A percentile compares a stretch with the other conserved stretches of the same genome.
Evolutionary conservation across 2,888 invertebrate genomes (phyloP).

Genomic region (Cantharis flavilabris): DNA sequence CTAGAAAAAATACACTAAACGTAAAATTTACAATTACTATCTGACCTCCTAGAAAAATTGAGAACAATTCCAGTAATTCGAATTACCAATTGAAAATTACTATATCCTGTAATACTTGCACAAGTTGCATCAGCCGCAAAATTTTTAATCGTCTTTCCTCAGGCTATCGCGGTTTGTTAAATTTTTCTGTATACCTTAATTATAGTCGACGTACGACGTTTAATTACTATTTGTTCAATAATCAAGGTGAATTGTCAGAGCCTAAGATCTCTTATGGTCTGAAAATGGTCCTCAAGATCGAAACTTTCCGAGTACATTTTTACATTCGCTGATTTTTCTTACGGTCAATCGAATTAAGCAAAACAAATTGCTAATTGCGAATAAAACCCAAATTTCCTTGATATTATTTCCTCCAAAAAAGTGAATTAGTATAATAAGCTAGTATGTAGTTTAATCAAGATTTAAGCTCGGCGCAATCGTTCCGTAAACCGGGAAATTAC

Average conservation of each 20-base stretch:
- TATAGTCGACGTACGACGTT: background rate
- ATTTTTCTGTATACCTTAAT: background rate
- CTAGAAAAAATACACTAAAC: slow-evolving; percentile 12
- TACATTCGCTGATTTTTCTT: background rate
- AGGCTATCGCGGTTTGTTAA: slow-evolving; percentile 6
- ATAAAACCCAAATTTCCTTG: too few species aligned
- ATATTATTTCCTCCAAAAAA: too few species aligned
- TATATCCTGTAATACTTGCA: slow-evolving; percentile 30
- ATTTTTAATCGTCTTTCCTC: slow-evolving; percentile 13
- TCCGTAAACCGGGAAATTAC: too few species aligned
- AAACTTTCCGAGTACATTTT: background rate
- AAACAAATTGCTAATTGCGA: background rate
- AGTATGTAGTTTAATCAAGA: too few species aligned
- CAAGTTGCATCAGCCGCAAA: slow-evolving; percentile 35
- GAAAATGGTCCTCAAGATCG: background rate
- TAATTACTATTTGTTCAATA: background rate
- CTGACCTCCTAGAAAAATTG: slow-evolving; percentile 34
- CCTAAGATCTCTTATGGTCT: background rate
- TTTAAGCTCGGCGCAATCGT: too few species aligned
- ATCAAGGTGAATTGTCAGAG: background rate
- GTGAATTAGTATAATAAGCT: too few species aligned
- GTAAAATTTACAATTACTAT: slow-evolving; percentile 9
- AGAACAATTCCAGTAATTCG: slow-evolving; percentile 34
- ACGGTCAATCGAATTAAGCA: background rate
- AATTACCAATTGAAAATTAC: slow-evolving; percentile 29